Percentiles rank a stretch among this genome's conserved stretches.
phyloP scores from a whole-genome alignment of 2,797 vertebrate genomes.

The Pitangus sulphuratus region DNA sequence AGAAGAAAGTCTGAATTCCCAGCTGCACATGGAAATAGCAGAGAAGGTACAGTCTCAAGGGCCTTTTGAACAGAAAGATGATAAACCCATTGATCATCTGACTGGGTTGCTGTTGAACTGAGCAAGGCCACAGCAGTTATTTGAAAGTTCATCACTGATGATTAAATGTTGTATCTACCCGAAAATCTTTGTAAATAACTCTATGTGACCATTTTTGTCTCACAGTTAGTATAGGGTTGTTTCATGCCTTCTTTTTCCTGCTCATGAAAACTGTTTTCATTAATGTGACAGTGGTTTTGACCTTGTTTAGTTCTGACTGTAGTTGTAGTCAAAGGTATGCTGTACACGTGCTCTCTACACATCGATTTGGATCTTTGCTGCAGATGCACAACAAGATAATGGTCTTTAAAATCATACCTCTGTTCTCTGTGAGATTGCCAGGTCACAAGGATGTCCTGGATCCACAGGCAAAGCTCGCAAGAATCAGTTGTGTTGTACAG shows the following conservation, averaged over 20 bases:
- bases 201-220: not conserved
- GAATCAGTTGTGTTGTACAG: not conserved
- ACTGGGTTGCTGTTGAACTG: not conserved
- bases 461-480: not conserved
- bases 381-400: not conserved
- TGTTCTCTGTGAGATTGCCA: not conserved
- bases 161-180: not conserved
- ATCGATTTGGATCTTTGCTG: not conserved
- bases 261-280: not conserved
- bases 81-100: not conserved
- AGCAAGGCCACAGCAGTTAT: not conserved
- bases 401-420: not conserved
- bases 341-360: not conserved
- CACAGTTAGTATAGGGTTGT: not conserved
- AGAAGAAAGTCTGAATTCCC: constrained; percentile 64
- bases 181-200: not conserved
- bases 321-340: not conserved
- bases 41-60: constrained; percentile 74
- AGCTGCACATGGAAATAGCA: constrained; percentile 56
- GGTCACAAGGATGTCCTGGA: not conserved
- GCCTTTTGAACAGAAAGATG: not conserved
- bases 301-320: not conserved
- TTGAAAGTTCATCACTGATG: not conserved
- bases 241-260: not conserved
- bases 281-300: not conserved